Conservation (phyloP, 2,797 vertebrate species). For the Cossypha caffra region DNA sequence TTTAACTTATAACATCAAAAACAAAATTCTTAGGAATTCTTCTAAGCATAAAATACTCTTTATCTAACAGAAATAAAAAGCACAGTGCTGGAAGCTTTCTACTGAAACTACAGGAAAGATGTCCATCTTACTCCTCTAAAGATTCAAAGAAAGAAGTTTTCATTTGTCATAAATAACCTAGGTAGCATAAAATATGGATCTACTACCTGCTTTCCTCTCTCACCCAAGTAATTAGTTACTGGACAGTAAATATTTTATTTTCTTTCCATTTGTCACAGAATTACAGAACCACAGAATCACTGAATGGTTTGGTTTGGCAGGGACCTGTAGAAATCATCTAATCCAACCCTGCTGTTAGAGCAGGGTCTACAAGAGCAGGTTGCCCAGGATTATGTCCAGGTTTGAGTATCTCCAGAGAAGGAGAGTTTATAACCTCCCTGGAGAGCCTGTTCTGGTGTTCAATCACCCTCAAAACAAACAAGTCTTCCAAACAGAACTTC, state of each 20-base stretch:
- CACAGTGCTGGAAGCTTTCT: rapidly evolving
- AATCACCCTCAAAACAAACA: not conserved
- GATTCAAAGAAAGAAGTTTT: not conserved
- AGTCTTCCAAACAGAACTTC: not conserved
- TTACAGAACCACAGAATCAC: not conserved
- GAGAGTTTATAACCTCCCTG: not conserved
- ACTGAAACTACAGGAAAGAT: not conserved
- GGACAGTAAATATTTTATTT: not conserved
- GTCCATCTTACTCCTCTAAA: not conserved
- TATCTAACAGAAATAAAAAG: not conserved
- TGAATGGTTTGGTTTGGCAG: not conserved
- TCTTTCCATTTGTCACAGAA: not conserved
- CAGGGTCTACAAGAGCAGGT: not conserved
- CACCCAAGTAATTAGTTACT: not conserved
- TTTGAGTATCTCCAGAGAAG: not conserved
- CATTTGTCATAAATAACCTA: not conserved
- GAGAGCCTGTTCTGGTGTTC: not conserved
- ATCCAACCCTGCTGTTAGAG: not conserved
- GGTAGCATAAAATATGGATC: not conserved
- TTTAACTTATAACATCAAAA: not conserved
- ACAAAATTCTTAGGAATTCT: not conserved
- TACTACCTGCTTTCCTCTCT: not conserved
- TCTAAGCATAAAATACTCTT: not conserved
- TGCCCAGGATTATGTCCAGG: rapidly evolving
- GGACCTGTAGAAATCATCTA: not conserved